Conservation (phyloP, 2,113 vertebrate genomes). For the Desmodus rotundus region DNA sequence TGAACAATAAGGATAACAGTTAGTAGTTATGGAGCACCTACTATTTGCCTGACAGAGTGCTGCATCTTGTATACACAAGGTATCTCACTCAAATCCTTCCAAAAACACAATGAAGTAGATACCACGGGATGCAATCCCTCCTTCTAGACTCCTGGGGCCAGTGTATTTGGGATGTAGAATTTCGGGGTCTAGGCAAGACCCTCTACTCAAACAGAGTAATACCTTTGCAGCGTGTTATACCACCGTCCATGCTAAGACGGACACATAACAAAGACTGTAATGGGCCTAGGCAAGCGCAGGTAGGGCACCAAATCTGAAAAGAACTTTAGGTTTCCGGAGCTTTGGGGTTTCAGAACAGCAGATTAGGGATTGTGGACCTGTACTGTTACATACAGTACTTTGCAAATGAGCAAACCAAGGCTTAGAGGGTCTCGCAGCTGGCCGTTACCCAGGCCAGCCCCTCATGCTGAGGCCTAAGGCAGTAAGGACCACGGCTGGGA, state of each 20-base stretch:
- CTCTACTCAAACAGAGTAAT: background rate
- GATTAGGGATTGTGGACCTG: background rate
- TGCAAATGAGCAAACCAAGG: background rate
- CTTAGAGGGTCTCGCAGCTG: background rate
- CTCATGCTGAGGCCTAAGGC: background rate
- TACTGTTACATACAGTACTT: background rate
- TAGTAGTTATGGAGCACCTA: background rate
- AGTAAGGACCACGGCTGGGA: background rate
- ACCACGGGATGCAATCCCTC: background rate
- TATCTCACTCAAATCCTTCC: background rate
- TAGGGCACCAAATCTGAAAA: background rate
- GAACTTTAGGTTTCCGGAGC: background rate
- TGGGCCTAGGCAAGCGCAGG: background rate
- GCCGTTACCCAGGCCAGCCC: background rate
- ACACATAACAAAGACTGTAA: background rate
- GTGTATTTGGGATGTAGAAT: background rate
- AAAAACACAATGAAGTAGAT: background rate
- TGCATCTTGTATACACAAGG: background rate
- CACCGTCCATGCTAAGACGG: background rate
- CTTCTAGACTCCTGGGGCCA: background rate
- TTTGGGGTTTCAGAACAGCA: background rate
- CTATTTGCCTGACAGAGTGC: background rate
- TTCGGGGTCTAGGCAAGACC: background rate
- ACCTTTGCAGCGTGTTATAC: background rate
- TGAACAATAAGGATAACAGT: background rate